Evolutionary conservation across 2,113 vertebrate species (phyloP).

Genomic region (Tenebrosternarchus preto): DNA sequence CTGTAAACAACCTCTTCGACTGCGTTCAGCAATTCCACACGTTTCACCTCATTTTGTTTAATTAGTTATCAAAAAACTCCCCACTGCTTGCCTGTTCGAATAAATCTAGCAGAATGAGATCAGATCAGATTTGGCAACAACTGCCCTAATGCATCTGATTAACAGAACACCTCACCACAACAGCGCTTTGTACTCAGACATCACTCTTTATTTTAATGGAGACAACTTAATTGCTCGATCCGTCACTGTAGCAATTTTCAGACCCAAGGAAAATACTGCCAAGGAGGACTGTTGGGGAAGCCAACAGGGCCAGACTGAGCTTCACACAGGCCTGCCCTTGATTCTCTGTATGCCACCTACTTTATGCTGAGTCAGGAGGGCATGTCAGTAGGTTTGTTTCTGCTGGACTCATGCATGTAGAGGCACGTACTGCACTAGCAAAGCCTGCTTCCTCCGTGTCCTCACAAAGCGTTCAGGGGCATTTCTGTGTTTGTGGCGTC

Average conservation of each 20-base stretch:
- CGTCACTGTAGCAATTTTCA: background rate
- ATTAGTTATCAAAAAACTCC: too few species aligned
- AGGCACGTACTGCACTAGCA: background rate
- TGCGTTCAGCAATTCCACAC: background rate
- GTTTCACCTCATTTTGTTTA: too few species aligned
- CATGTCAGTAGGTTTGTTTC: background rate
- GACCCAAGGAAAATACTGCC: background rate
- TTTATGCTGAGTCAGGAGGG: background rate
- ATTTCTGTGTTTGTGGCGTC: background rate
- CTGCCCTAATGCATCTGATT: background rate
- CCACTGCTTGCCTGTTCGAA: too few species aligned
- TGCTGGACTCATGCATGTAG: background rate
- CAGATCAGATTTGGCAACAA: background rate
- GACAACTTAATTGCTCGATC: conserved; percentile 6
- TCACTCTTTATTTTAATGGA: background rate
- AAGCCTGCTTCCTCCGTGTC: background rate
- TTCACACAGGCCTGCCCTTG: background rate
- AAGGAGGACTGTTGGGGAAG: background rate
- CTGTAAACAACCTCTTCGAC: too few species aligned
- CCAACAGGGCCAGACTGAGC: background rate
- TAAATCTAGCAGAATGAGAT: background rate
- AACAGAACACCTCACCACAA: background rate
- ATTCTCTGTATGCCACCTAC: background rate
- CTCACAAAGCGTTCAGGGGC: background rate
- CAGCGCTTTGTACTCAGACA: background rate